These are phyloP conservation scores for Dicyrtomina minuta DNA, from an alignment of 2,888 invertebrate species.

Conservation along the genomic window DNA sequence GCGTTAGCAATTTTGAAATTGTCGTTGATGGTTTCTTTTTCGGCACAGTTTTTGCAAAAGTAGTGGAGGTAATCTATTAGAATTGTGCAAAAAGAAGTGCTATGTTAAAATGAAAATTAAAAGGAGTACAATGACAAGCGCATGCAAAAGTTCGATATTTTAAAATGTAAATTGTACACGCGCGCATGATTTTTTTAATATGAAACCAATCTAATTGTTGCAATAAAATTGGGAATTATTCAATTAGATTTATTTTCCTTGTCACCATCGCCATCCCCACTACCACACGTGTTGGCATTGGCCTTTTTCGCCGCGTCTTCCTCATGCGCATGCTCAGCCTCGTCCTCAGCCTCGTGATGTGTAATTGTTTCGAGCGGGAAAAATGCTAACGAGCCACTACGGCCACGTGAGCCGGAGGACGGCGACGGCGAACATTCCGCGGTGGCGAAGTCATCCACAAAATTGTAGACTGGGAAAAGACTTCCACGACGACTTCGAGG, in stretches of 20 bases:
- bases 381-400: conserved; percentile 27
- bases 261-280: conserved; percentile 2
- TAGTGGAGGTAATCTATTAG: too few species aligned
- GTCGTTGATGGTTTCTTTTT: too few species aligned
- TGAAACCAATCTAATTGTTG: too few species aligned
- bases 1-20: too few species aligned
- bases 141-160: background rate
- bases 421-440: too few species aligned
- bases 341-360: background rate
- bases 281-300: background rate
- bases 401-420: conserved; percentile 5
- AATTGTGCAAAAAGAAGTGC: too few species aligned
- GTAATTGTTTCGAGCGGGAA: background rate
- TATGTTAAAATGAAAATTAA: background rate
- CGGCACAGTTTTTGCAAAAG: too few species aligned
- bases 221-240: background rate
- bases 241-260: too few species aligned
- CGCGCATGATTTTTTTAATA: too few species aligned
- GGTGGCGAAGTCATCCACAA: conserved; percentile 45
- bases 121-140: background rate
- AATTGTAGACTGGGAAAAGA: conserved; percentile 48
- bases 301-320: too few species aligned
- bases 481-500: conserved; percentile 47
- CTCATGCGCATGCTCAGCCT: conserved; percentile 16
- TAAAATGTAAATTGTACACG: background rate